phyloP scores from a whole-genome alignment of 1,140 invertebrate genomes.

The Pentalonia nigronervosa region DNA sequence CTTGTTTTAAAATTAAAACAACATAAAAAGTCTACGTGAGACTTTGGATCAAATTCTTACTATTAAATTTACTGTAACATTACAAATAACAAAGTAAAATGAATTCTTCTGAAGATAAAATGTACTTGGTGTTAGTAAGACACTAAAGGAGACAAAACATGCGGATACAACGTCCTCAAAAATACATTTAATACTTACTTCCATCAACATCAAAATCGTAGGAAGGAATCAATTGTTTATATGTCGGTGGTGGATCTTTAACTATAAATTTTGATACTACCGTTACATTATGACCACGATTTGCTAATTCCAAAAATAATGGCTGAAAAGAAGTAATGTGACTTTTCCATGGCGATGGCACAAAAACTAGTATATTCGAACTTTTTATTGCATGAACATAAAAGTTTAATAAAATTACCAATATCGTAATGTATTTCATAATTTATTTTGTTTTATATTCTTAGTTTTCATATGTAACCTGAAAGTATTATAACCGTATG shows the following conservation, averaged over 20 bases:
- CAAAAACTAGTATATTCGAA: conserved; percentile 62
- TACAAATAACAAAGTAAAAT: too few relatives aligned
- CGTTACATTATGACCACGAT: conserved; percentile 63
- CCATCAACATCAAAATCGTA: not conserved
- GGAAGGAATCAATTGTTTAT: conserved; percentile 5
- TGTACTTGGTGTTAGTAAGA: too few relatives aligned
- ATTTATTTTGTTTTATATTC: not conserved
- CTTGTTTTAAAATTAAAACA: too few relatives aligned
- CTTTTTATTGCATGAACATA: not conserved
- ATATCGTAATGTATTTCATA: conserved; percentile 21
- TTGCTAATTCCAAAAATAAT: conserved; percentile 62
- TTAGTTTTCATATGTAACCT: not conserved
- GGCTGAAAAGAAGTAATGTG: conserved; percentile 63
- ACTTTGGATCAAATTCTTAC: too few relatives aligned
- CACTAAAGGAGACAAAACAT: too few relatives aligned
- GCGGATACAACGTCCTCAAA: not conserved
- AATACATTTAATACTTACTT: conserved; percentile 30
- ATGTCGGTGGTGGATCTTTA: conserved; percentile 40
- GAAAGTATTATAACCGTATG: not conserved
- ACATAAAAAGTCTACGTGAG: too few relatives aligned
- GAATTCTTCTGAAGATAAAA: too few relatives aligned
- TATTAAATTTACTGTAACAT: too few relatives aligned
- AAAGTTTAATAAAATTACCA: not conserved
- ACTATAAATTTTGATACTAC: conserved; percentile 60
- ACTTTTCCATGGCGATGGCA: conserved; percentile 62